phyloP scores from a whole-genome alignment of 2,113 vertebrate species.

The Myotis davidii region DNA sequence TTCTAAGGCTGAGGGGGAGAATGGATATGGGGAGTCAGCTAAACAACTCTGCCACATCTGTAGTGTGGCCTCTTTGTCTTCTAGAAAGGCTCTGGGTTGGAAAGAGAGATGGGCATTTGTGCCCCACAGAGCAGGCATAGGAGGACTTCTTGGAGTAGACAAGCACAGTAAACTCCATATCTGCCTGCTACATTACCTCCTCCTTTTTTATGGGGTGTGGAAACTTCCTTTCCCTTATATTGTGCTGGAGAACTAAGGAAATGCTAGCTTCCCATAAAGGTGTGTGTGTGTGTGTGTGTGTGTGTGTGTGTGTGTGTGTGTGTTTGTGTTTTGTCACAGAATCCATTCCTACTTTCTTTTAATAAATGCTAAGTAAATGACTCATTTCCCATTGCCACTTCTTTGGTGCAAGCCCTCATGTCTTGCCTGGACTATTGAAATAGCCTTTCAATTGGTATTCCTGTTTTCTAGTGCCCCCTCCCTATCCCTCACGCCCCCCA shows the following conservation, averaged over 20 bases:
- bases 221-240: background rate
- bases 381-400: background rate
- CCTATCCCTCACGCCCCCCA: background rate
- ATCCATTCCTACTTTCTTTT: constrained; percentile 5
- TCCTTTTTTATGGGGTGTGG: background rate
- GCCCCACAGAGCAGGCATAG: background rate
- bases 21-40: background rate
- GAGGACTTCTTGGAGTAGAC: background rate
- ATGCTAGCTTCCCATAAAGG: background rate
- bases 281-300: background rate
- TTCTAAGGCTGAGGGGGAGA: background rate
- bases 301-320: background rate
- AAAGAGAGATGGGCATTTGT: background rate
- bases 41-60: background rate
- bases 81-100: background rate
- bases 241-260: background rate
- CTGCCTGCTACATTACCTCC: background rate
- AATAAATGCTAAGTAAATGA: background rate
- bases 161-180: background rate
- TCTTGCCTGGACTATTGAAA: background rate
- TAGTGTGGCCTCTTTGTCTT: background rate
- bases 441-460: background rate
- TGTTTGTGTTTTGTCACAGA: background rate
- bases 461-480: background rate
- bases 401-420: background rate